Evolutionary conservation across 2,797 vertebrate genomes (phyloP).

Genomic region (Anisognathus igniventris): DNA sequence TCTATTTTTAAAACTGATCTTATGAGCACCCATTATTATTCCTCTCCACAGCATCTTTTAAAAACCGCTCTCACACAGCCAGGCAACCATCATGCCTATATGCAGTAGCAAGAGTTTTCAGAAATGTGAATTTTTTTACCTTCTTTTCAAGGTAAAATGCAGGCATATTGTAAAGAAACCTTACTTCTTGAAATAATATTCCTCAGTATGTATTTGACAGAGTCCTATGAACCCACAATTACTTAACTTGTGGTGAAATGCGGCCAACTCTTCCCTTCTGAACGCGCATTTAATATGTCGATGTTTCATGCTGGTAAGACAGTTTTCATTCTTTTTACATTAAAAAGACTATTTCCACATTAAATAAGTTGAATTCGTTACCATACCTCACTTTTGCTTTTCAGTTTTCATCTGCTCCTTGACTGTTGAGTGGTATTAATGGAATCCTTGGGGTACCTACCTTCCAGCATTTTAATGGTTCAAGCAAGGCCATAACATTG

Average conservation of each 20-base stretch:
- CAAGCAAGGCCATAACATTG: background rate
- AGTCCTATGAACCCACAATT: background rate
- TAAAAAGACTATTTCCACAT: background rate
- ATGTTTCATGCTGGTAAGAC: background rate
- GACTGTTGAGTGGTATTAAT: background rate
- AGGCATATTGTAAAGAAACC: background rate
- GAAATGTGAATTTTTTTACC: background rate
- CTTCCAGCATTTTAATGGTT: background rate
- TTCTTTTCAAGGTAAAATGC: background rate
- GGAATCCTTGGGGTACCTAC: background rate
- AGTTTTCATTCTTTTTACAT: background rate
- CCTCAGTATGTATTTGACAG: background rate
- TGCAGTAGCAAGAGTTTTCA: background rate
- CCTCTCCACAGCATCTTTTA: background rate
- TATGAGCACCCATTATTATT: background rate
- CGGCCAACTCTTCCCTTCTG: background rate
- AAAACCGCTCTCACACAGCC: background rate
- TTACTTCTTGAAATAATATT: background rate
- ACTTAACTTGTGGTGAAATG: background rate
- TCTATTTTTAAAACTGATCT: background rate
- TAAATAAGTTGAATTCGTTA: background rate
- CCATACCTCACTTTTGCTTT: background rate
- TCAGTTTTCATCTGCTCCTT: background rate
- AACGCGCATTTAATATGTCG: accelerated
- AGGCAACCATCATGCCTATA: background rate